Conservation (phyloP, 2,113 vertebrate species). For the pig (Sus scrofa) region T2T-Sscrofa CM000824.6:195896501-195897000, state of each 20-base stretch:
- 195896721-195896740: not conserved
- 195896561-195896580: not conserved
- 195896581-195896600: not conserved
- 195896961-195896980: not conserved
- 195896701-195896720: not conserved
- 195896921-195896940: not conserved
- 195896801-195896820: not conserved
- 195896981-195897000: not conserved
- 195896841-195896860: not conserved
- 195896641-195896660: not conserved
- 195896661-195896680: not conserved
- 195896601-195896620: not conserved
- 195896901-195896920: not conserved
- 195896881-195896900: not conserved
- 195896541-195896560: not conserved
- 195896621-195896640: constrained; percentile 2
- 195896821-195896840: constrained; percentile 5
- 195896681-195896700: not conserved
- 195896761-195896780: not conserved
- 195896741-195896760: not conserved
- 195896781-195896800: constrained; percentile 22
- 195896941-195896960: not conserved
- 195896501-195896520: not conserved
- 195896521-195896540: not conserved
- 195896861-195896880: not conserved